Evolutionary conservation across 2,797 vertebrate genomes (phyloP).

Genomic region (Psittacula derbiana): DNA sequence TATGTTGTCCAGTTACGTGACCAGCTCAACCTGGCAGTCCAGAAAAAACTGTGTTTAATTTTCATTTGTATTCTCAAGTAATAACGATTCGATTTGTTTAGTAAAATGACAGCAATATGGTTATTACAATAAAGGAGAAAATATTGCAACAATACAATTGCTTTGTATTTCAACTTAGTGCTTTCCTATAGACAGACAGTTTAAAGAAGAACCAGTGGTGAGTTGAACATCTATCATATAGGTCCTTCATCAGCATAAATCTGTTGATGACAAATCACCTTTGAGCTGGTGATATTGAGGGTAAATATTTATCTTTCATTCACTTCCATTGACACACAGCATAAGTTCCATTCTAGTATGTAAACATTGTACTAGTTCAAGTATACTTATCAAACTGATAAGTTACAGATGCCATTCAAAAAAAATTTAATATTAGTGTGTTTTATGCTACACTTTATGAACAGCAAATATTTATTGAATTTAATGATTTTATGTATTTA

Average conservation of each 20-base stretch:
- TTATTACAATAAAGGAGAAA: background rate
- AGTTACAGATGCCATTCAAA: background rate
- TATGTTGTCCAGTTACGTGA: background rate
- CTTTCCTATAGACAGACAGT: background rate
- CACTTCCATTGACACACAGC: background rate
- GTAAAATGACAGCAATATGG: background rate
- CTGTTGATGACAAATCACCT: background rate
- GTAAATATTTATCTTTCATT: background rate
- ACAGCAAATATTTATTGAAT: background rate
- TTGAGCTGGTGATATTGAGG: background rate
- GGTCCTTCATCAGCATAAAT: background rate
- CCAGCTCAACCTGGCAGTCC: background rate
- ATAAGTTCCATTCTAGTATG: background rate
- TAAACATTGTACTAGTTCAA: background rate
- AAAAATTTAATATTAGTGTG: background rate
- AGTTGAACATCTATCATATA: background rate
- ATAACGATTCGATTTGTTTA: background rate
- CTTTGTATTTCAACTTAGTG: background rate
- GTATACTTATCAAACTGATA: background rate
- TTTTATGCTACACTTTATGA: background rate
- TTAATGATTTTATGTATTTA: background rate
- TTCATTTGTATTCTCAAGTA: background rate
- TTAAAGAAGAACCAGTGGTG: background rate
- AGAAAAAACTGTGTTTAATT: background rate
- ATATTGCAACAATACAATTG: background rate